Conservation (phyloP, 2,888 invertebrate genomes). For the Alentia gelatinosa region DNA sequence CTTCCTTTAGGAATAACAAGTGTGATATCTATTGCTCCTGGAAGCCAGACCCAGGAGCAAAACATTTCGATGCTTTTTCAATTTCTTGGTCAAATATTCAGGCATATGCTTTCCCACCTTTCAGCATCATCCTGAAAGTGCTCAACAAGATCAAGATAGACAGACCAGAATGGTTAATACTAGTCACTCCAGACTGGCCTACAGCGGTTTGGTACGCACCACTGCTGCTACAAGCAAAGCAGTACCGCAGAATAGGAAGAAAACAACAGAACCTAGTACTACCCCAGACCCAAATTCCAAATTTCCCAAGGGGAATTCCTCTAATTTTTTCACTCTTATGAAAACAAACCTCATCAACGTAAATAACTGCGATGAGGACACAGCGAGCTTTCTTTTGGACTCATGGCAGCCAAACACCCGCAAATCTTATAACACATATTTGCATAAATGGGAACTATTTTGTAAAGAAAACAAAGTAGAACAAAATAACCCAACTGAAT, state of each 20-base stretch:
- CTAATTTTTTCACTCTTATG: too few species aligned
- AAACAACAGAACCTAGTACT: too few species aligned
- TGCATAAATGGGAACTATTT: too few species aligned
- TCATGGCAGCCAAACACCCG: too few species aligned
- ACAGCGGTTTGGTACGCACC: background rate
- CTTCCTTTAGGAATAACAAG: background rate
- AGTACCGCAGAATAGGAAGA: background rate
- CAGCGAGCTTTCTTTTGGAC: too few species aligned
- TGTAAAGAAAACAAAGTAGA: too few species aligned
- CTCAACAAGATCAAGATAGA: background rate
- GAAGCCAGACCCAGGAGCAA: background rate
- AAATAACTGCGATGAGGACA: too few species aligned
- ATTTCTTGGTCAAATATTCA: background rate
- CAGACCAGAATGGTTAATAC: background rate
- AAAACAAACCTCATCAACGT: too few species aligned
- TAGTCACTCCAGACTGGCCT: background rate
- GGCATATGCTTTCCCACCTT: background rate
- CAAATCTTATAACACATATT: too few species aligned
- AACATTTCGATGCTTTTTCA: background rate
- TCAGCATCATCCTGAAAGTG: background rate
- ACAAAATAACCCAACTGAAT: too few species aligned
- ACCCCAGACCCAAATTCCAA: too few species aligned
- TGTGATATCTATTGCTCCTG: background rate
- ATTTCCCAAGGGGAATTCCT: too few species aligned
- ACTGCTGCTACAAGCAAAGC: background rate